Evolutionary conservation across 2,888 invertebrate species (phyloP), one percentile per base, ranked within the genome.

Genomic region (Clivina fossor): DNA sequence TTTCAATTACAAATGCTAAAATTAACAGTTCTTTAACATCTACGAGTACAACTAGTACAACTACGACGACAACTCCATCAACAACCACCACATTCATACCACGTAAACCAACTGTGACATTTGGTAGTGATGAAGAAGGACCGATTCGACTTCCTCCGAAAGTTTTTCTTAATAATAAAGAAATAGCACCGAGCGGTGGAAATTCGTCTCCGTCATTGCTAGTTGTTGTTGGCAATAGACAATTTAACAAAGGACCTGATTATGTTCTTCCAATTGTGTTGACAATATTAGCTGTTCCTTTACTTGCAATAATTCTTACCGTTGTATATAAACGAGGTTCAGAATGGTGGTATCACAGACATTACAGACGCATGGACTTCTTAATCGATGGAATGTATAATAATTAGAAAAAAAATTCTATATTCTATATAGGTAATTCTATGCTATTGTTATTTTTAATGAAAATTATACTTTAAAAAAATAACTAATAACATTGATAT

Each of bases 301-400:
- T 90, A 69, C 82, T 90, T 62, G 82, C 84, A 30, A 78, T 85
- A 38, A 75, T 86, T 41, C 79, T 84, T 13, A 83, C 84, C 56
- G 78, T 86, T 70, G 76, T 84, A 18, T 78, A 86, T 56, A 83
- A 83, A 62, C 77, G 84, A 61, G 84, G 89, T n/a, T 78, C 84
- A 63, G 90, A 91, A 68, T 88, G 88, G 69, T 91, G 91, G 90
- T 84, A 86, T 64, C 88, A 90, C 62, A 80, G 91, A 63, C 90
- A 92, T 72, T 92, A 92, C 67, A 82, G 88, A 60, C 79, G 90
- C 69, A 91, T 92, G 90, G 91, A 92, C 73, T 91, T 89, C 68
- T 78, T 92, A 9, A 85, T 92, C 53, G 91, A 92, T 73, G 92
- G 91, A 65, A 90, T 92, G 87, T 92, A 92, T 68, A 90, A 90